These are phyloP conservation scores for Leptopilina clavipes DNA, from an alignment of 1,140 invertebrate species.

Conservation along the genomic window DNA sequence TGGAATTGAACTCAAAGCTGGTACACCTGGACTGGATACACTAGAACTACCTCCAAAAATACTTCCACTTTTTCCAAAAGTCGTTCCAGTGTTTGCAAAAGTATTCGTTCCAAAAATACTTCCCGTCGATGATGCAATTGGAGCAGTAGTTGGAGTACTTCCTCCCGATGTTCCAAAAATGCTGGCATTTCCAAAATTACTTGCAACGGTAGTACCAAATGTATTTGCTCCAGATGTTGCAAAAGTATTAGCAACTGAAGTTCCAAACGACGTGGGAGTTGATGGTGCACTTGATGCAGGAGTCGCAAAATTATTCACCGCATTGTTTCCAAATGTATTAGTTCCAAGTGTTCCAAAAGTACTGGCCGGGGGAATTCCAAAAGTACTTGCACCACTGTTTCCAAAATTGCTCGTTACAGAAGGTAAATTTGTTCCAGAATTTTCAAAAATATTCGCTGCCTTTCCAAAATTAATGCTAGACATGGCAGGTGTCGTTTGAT, in stretches of 20 bases:
- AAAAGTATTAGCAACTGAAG: conserved; percentile 37
- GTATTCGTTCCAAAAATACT: conserved; percentile 5
- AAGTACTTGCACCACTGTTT: not conserved
- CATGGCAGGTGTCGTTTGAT: not conserved
- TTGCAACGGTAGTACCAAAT: conserved; percentile 34
- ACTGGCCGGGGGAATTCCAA: too few species aligned
- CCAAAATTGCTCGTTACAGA: not conserved
- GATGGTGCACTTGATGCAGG: too few species aligned
- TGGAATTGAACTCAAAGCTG: not conserved
- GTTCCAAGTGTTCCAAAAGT: not conserved
- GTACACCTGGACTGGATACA: not conserved
- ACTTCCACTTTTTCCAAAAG: too few species aligned
- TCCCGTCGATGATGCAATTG: not conserved
- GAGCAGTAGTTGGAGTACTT: not conserved
- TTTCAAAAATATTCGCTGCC: not conserved
- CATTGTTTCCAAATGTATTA: too few species aligned
- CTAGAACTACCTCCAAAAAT: too few species aligned
- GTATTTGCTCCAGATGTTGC: conserved; percentile 35
- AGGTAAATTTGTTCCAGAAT: not conserved
- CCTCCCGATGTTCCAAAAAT: not conserved
- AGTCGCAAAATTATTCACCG: too few species aligned
- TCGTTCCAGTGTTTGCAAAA: not conserved
- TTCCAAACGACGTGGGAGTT: conserved; percentile 36
- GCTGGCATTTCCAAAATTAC: conserved; percentile 16
- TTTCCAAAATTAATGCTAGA: conserved; percentile 14